Conservation (phyloP, 1,140 invertebrate species). For the Dendroctonus valens region DNA sequence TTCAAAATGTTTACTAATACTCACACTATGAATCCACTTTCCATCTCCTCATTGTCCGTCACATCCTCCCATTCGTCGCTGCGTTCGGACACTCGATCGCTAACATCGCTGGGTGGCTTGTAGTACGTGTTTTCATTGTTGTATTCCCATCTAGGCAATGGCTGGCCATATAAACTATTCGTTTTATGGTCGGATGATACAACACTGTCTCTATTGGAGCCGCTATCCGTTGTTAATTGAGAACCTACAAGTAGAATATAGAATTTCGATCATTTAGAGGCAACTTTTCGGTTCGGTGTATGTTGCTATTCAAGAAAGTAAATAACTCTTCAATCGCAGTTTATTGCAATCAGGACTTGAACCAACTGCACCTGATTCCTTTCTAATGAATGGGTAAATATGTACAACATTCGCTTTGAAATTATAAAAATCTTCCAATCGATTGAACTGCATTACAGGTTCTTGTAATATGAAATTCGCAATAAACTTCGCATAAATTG, state of each 20-base stretch:
- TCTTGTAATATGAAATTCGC: too few relatives aligned
- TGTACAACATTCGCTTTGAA: too few relatives aligned
- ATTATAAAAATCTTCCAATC: too few relatives aligned
- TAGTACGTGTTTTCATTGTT: constrained; percentile 48
- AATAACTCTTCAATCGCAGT: too few relatives aligned
- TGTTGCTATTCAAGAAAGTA: neutral
- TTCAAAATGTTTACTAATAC: constrained; percentile 25
- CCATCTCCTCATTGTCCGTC: constrained; percentile 56
- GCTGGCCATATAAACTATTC: constrained; percentile 63
- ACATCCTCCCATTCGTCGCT: constrained; percentile 68
- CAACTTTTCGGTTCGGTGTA: neutral
- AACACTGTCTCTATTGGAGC: constrained; percentile 52
- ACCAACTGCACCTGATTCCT: too few relatives aligned
- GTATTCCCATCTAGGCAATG: constrained; percentile 54
- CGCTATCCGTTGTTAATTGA: constrained; percentile 47
- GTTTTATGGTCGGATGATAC: constrained; percentile 65
- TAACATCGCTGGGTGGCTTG: constrained; percentile 50
- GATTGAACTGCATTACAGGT: too few relatives aligned
- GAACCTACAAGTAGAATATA: constrained; percentile 15
- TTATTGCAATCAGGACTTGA: too few relatives aligned
- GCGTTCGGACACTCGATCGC: constrained; percentile 52
- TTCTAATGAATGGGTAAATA: too few relatives aligned
- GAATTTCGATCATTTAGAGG: neutral
- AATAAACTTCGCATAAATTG: too few relatives aligned
- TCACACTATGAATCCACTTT: constrained; percentile 51